phyloP scores from a whole-genome alignment of 2,797 vertebrate genomes.

The Acanthurus tractus region DNA sequence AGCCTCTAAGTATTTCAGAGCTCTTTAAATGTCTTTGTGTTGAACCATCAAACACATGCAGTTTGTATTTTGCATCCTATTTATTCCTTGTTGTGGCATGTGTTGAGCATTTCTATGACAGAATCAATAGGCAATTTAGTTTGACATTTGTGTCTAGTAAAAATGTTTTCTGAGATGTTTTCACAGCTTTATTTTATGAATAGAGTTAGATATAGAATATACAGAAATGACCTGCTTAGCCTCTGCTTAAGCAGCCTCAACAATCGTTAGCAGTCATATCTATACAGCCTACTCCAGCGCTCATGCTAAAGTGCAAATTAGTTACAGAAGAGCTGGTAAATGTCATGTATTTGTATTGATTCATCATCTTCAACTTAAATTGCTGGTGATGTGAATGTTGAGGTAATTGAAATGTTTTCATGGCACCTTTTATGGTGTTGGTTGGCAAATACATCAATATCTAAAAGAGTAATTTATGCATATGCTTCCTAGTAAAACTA shows the following conservation, averaged over 20 bases:
- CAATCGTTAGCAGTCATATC: not conserved
- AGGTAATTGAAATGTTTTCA: not conserved
- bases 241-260: slow-evolving; percentile 1
- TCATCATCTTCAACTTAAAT: too few species aligned
- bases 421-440: not conserved
- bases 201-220: not conserved
- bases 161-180: not conserved
- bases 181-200: not conserved
- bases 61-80: not conserved
- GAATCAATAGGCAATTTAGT: not conserved
- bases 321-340: not conserved
- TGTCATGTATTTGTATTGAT: not conserved
- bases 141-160: not conserved
- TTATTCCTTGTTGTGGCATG: not conserved
- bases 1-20: not conserved
- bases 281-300: not conserved
- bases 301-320: not conserved
- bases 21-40: not conserved
- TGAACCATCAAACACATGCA: not conserved
- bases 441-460: not conserved
- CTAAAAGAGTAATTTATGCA: not conserved
- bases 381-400: not conserved
- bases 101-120: not conserved
- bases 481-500: slow-evolving; percentile 12
- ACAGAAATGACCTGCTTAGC: not conserved